phyloP scores from a whole-genome alignment of 1,140 invertebrate genomes.

The Magallana ariakensis region DNA sequence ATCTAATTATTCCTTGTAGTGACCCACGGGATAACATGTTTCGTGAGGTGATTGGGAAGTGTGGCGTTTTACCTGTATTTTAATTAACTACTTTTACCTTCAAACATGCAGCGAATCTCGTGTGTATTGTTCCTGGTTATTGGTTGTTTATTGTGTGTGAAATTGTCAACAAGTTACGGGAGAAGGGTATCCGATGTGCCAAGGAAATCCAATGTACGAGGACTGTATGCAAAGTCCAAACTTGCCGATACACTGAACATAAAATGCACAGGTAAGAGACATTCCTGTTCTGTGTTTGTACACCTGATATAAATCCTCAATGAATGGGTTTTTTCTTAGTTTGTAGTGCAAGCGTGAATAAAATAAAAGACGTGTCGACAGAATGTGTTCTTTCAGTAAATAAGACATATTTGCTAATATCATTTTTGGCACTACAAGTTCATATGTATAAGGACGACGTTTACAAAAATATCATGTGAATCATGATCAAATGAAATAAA shows the following conservation, averaged over 20 bases:
- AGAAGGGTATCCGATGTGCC: neutral
- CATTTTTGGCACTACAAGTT: too few relatives aligned
- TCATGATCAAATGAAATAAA: too few relatives aligned
- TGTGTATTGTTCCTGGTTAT: neutral
- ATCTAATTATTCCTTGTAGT: neutral
- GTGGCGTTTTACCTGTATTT: neutral
- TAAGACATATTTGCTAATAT: too few relatives aligned
- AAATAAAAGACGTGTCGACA: neutral
- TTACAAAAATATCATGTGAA: too few relatives aligned
- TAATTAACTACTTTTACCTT: neutral
- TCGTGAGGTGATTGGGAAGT: neutral
- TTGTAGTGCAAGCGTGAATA: neutral
- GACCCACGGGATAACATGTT: neutral
- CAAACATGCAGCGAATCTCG: neutral
- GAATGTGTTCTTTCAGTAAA: too few relatives aligned
- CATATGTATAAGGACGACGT: too few relatives aligned
- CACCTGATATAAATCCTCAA: neutral
- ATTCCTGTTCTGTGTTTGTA: neutral
- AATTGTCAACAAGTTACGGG: neutral
- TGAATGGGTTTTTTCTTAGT: neutral
- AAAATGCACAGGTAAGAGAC: constrained; percentile 22
- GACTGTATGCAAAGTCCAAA: neutral
- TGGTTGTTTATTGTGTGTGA: neutral
- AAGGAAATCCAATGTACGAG: neutral
- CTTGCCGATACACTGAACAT: neutral